Percentiles rank a stretch among this genome's conserved stretches.
Evolutionary conservation across 2,113 vertebrate genomes (phyloP).

Genomic region (Vombatus ursinus): DNA sequence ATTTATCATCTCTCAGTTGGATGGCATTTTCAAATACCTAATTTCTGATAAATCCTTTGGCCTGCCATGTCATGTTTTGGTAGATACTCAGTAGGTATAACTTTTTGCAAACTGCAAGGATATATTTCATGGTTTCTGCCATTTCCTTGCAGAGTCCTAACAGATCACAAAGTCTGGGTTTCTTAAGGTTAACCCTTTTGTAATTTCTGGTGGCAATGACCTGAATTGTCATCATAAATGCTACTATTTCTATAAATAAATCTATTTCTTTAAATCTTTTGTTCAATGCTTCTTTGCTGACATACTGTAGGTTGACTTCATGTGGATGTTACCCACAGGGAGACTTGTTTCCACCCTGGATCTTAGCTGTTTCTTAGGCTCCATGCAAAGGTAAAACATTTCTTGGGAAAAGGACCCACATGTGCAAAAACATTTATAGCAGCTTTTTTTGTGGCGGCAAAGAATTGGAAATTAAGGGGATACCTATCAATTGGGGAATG

Average conservation of each 20-base stretch:
- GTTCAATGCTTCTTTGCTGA: neutral
- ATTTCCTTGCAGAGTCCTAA: neutral
- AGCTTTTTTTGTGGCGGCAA: no score
- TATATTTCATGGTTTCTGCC: no score
- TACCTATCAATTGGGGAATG: no score
- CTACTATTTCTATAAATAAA: neutral
- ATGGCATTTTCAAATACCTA: no score
- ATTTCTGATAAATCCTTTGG: no score
- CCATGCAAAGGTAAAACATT: neutral
- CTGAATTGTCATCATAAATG: neutral
- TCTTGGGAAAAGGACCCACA: no score
- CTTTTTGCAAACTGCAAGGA: no score
- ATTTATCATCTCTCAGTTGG: no score
- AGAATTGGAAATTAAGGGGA: no score
- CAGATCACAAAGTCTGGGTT: neutral
- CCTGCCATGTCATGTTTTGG: no score
- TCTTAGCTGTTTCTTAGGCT: neutral
- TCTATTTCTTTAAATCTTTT: neutral
- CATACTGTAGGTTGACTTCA: neutral
- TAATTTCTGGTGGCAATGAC: neutral
- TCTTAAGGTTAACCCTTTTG: neutral
- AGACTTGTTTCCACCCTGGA: neutral
- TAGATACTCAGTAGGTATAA: no score
- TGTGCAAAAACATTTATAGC: no score
- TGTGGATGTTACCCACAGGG: neutral